These are phyloP conservation scores for Priocnemis perturbator DNA, from an alignment of 2,888 invertebrate species.

Conservation along the genomic window DNA sequence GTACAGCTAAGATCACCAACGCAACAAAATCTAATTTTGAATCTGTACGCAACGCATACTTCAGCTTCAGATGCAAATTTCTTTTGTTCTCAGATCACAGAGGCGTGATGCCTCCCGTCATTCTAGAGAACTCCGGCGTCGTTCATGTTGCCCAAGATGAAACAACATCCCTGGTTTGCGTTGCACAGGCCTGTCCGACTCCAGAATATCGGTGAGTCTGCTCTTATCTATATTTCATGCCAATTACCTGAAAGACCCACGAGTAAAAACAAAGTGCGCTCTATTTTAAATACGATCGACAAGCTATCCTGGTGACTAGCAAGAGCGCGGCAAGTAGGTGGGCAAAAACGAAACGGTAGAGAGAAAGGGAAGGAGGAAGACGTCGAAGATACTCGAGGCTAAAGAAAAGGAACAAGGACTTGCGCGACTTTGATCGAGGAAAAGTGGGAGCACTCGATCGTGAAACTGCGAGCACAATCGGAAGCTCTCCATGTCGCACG, in stretches of 20 bases:
- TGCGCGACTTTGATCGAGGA: constrained; percentile 65
- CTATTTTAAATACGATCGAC: neutral
- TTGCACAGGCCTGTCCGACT: constrained; percentile 87
- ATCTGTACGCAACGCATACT: too few relatives aligned
- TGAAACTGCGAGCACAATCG: constrained; percentile 68
- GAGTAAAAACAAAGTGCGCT: neutral
- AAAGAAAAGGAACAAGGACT: constrained; percentile 34
- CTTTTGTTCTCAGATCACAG: constrained; percentile 79
- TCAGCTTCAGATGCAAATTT: neutral
- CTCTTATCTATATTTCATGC: constrained; percentile 2
- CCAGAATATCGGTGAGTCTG: constrained; percentile 84
- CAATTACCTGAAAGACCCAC: neutral
- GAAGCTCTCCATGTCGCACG: constrained; percentile 66
- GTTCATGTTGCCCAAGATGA: constrained; percentile 85
- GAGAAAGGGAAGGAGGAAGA: constrained; percentile 29
- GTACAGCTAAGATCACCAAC: too few relatives aligned
- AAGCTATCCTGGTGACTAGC: neutral
- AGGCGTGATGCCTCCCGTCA: constrained; percentile 83
- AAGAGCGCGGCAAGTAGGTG: neutral
- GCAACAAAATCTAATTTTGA: too few relatives aligned
- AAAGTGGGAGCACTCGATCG: constrained; percentile 67
- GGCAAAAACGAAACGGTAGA: constrained; percentile 24
- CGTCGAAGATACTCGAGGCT: constrained; percentile 9
- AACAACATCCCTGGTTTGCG: constrained; percentile 85
- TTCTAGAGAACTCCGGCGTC: constrained; percentile 83